Conservation (phyloP, 2,113 vertebrate genomes). For the Bothrops jararaca region DNA sequence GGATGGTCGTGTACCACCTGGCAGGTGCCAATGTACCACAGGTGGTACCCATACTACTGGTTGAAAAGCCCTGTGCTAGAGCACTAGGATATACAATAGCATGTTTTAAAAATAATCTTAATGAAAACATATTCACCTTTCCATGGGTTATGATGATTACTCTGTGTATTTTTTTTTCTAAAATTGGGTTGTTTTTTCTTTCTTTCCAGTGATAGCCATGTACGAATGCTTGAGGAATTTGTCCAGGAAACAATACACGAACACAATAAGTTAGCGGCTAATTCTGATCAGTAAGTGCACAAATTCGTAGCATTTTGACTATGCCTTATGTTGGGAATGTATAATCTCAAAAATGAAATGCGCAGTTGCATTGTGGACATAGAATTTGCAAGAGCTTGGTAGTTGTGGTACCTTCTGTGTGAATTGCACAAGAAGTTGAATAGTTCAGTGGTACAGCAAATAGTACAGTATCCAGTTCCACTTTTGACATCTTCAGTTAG, state of each 20-base stretch:
- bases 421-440: background rate
- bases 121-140: background rate
- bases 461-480: background rate
- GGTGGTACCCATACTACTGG: too few relatives aligned
- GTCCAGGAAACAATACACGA: conserved; percentile 96
- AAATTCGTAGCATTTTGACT: background rate
- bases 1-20: too few relatives aligned
- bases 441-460: background rate
- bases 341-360: background rate
- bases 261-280: conserved; percentile 94
- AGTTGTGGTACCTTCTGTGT: background rate
- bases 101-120: background rate
- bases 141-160: background rate
- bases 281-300: conserved; percentile 90
- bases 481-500: background rate
- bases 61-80: background rate
- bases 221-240: conserved; percentile 96
- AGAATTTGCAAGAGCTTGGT: rapidly evolving
- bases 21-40: too few relatives aligned
- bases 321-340: background rate
- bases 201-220: conserved; percentile 87
- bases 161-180: conserved; percentile 18
- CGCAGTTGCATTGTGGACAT: background rate
- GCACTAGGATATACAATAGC: background rate
- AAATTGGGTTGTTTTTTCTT: background rate